phyloP scores from a whole-genome alignment of 1,140 invertebrate species.

The Monomorium pharaonis region DNA sequence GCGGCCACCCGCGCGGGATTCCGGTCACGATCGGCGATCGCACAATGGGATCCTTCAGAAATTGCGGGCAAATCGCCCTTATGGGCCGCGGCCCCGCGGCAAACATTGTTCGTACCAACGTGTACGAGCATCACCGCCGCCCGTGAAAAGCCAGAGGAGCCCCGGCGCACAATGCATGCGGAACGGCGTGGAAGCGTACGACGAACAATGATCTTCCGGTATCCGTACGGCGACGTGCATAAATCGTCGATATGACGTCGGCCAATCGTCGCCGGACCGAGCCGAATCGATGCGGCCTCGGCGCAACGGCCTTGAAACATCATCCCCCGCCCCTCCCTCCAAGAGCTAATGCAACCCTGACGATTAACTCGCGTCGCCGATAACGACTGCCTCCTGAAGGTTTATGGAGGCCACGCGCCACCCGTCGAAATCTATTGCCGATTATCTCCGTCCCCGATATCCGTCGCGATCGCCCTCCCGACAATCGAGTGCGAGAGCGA shows the following conservation, averaged over 20 bases:
- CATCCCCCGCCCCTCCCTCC: not conserved
- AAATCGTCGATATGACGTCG: conserved; percentile 60
- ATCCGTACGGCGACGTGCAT: conserved; percentile 54
- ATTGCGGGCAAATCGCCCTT: conserved; percentile 55
- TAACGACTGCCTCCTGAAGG: conserved; percentile 46
- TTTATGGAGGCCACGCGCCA: conserved; percentile 4
- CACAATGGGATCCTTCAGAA: conserved; percentile 54
- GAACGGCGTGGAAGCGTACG: conserved; percentile 16
- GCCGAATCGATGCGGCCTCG: not conserved
- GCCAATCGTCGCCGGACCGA: conserved; percentile 53
- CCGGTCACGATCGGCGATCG: conserved; percentile 51
- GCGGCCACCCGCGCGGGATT: conserved; percentile 27
- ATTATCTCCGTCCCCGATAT: not conserved
- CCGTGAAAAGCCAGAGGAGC: conserved; percentile 42
- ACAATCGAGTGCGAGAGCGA: not conserved
- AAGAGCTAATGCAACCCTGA: conserved; percentile 5
- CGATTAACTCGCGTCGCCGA: conserved; percentile 48
- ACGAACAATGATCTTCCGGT: conserved; percentile 68
- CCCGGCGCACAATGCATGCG: conserved; percentile 47
- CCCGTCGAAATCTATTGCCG: conserved; percentile 31
- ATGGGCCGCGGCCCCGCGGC: conserved; percentile 25
- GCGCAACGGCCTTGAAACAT: conserved; percentile 55
- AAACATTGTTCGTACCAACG: conserved; percentile 49
- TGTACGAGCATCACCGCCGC: conserved; percentile 16
- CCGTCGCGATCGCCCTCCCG: not conserved